Evolutionary conservation across 2,888 invertebrate genomes (phyloP).

Genomic region (Tetheella fluctuosa): DNA sequence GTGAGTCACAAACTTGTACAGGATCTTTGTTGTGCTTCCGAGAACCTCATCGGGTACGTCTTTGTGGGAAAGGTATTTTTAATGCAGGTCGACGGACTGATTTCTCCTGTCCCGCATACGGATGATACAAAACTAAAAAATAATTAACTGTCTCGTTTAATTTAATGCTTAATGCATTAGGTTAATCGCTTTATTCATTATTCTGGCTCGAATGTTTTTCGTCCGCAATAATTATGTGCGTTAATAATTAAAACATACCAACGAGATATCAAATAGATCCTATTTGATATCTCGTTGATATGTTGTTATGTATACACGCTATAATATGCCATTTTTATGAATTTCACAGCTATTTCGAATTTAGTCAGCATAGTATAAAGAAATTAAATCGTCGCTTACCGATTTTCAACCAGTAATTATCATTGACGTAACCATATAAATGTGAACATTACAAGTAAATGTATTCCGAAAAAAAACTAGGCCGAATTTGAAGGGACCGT

Average conservation of each 20-base stretch:
- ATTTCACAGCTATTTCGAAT: background rate
- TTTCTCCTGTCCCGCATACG: constrained; percentile 68
- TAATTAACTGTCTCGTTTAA: constrained; percentile 50
- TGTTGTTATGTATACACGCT: too few relatives aligned
- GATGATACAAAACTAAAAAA: constrained; percentile 47
- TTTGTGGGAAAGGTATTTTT: constrained; percentile 78
- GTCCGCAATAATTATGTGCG: background rate
- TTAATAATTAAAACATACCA: background rate
- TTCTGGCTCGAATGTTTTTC: constrained; percentile 3
- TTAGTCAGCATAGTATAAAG: background rate
- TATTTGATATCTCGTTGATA: background rate
- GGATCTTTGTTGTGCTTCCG: constrained; percentile 82
- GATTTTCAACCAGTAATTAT: background rate
- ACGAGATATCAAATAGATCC: too few relatives aligned
- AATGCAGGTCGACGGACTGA: constrained; percentile 76
- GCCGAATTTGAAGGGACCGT: background rate
- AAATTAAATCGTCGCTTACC: background rate
- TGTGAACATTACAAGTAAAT: background rate
- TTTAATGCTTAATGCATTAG: constrained; percentile 40
- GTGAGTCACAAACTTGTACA: constrained; percentile 75
- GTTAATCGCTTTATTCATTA: constrained; percentile 35
- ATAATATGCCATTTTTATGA: background rate
- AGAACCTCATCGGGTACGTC: constrained; percentile 71
- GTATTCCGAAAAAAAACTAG: background rate
- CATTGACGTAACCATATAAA: background rate